Evolutionary conservation across 2,113 vertebrate species (phyloP).

Genomic region (Nematolebias whitei): DNA sequence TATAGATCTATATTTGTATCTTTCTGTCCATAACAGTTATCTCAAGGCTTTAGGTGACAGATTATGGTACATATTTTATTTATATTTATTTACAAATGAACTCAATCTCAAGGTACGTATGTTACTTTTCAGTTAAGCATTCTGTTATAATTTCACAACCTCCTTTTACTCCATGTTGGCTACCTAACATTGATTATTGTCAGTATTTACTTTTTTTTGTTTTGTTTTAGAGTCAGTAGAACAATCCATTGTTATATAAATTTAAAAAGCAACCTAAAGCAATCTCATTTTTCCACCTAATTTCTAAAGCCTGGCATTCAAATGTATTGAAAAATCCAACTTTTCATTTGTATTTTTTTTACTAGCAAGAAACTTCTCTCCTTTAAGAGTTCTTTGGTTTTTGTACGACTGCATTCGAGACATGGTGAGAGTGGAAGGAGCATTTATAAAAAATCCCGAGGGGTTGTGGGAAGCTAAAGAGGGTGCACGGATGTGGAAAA

Average conservation of each 20-base stretch:
- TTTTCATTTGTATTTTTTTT: slow-evolving; percentile 13
- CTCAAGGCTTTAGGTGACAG: too few species aligned
- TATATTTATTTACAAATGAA: too few species aligned
- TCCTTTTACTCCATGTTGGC: neutral
- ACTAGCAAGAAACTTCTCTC: neutral
- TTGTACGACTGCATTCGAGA: slow-evolving; percentile 24
- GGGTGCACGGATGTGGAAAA: slow-evolving; percentile 43
- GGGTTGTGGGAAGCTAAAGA: slow-evolving; percentile 36
- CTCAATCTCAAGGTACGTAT: too few species aligned
- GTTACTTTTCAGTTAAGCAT: neutral
- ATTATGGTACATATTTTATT: too few species aligned
- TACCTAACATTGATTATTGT: neutral
- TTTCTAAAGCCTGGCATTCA: neutral
- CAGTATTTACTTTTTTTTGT: neutral
- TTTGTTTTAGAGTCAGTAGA: neutral
- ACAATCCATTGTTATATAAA: neutral
- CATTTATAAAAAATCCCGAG: slow-evolving; percentile 36
- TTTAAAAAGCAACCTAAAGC: neutral
- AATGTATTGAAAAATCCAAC: neutral
- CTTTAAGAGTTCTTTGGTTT: neutral
- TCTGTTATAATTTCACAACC: neutral
- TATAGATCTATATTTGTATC: too few species aligned
- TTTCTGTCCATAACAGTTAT: too few species aligned
- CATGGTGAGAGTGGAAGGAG: slow-evolving; percentile 4
- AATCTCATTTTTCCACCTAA: neutral